Base-by-base conservation (phyloP, 1,140 invertebrate genomes). In the Brachionus plicatilis region DNA sequence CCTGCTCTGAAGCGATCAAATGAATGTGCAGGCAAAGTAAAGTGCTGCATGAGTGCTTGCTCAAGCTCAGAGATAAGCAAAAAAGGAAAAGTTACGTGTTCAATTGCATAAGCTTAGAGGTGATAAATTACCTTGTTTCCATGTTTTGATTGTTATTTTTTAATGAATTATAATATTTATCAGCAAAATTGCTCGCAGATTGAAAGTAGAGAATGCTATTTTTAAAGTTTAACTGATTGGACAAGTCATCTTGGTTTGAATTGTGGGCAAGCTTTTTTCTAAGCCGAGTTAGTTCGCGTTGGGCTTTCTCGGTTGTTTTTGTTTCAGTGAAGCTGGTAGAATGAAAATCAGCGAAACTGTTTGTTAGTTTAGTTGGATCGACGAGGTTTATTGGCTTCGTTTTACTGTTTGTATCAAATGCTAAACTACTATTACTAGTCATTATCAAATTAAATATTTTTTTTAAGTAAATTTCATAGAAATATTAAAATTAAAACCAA, bases 371-470 rank as follows among this genome's bases (percentile, higher is more conserved):
- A n/a, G 47, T n/a, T 53, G 47, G 12, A 53, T 53, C 47, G 47
- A 53, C 7, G 27, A 66, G 27, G 20, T 66, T 66, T 11, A 27
- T 24, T 8, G 66, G 66, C 66, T 68, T 68, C 66, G 66, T 68
- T 68, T n/a, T 33, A 68, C n/a, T 60, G 53, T 60, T 68, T 68
- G 27, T 68, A 33, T 43, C 68, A 72, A 20, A 41, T 20, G n/a
- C 29, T 72, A 72, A 72, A 72, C 68, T 72, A 72, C 68, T 72
- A 72, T 72, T 68, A 68, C 66, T 68, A 68, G 66, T 72, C 68
- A 72, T 72, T 72, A 72, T 72, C 17, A 43, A 41, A 41, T 43
- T 20, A 41, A 72, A 72, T 17, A n/a, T 37, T 70, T 29, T n/a
- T 33, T 33, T 20, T 3, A 45, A 43, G 11, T 41, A 72, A 65